Conservation (phyloP, 2,888 invertebrate species). For the Slavum lentiscoides region DNA sequence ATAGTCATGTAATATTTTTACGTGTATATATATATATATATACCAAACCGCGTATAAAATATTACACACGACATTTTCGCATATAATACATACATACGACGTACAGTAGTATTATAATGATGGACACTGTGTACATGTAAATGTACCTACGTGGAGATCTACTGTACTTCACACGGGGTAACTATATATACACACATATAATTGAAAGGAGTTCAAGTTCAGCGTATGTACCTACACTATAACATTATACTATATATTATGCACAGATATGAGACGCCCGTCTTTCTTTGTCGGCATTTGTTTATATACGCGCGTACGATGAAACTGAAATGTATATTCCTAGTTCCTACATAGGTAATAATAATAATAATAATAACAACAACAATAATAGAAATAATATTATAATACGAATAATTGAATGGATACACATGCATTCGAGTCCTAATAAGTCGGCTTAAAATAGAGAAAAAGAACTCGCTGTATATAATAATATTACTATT, state of each 20-base stretch:
- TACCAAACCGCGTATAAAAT: no score
- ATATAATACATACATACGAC: no score
- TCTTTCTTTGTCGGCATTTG: slow-evolving; percentile 21
- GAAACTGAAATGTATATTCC: slow-evolving; percentile 34
- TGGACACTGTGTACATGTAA: no score
- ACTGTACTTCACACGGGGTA: no score
- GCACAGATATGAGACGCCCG: no score
- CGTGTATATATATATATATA: no score
- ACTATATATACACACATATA: not conserved
- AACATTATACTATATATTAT: no score
- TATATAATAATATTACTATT: not conserved
- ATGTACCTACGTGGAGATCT: no score
- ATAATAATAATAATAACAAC: slow-evolving; percentile 1
- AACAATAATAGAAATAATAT: slow-evolving; percentile 39
- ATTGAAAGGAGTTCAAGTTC: slow-evolving; percentile 34
- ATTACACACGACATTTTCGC: no score
- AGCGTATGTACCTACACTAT: not conserved
- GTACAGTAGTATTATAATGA: no score
- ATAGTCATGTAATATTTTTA: no score
- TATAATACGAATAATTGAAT: not conserved
- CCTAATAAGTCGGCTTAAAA: slow-evolving; percentile 35
- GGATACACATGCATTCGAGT: no score
- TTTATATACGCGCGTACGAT: not conserved
- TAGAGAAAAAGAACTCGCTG: slow-evolving; percentile 15
- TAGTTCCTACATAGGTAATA: not conserved